Evolutionary conservation across 2,888 invertebrate species (phyloP).

Genomic region (Chymomyza procnemis): DNA sequence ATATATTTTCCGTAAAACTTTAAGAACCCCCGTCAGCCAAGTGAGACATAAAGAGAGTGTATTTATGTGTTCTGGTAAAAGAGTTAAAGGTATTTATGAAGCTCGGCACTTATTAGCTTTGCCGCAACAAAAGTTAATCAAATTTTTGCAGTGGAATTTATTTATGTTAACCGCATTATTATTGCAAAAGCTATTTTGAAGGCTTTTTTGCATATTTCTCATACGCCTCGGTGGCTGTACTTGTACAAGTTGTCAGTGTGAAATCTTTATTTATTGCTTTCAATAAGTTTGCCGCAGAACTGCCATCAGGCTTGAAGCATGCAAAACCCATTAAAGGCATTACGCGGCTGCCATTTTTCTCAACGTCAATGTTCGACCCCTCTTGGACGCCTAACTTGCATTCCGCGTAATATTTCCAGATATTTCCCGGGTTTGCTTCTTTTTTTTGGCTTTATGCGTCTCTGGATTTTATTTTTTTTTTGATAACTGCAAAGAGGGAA

Average conservation of each 20-base stretch:
- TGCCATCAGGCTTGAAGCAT: constrained; percentile 37
- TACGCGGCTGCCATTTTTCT: constrained; percentile 66
- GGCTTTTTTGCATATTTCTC: background rate
- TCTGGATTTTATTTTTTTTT: constrained; percentile 19
- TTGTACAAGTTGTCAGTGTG: constrained; percentile 42
- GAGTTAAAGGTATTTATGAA: constrained; percentile 28
- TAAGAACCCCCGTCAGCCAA: constrained; percentile 12
- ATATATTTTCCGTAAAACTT: constrained; percentile 44
- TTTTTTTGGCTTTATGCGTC: constrained; percentile 17
- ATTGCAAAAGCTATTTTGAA: constrained; percentile 34
- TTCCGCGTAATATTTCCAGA: background rate
- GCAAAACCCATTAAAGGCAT: constrained; percentile 67
- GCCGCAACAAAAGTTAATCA: constrained; percentile 42
- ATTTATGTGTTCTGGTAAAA: constrained; percentile 3
- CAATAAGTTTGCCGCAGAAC: constrained; percentile 68
- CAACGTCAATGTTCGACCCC: constrained; percentile 11
- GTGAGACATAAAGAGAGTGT: background rate
- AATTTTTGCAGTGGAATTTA: constrained; percentile 61
- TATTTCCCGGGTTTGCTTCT: background rate
- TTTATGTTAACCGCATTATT: constrained; percentile 72
- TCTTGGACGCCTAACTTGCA: background rate
- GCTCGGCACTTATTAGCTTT: constrained; percentile 29
- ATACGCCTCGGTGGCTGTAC: constrained; percentile 18
- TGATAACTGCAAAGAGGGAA: background rate
- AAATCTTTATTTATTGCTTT: constrained; percentile 75